Percentiles rank a stretch among this genome's conserved stretches.
These are phyloP conservation scores for Phenganax stokvisi DNA, from an alignment of 92 coral and sea anemone species.

Conservation along the genomic window DNA sequence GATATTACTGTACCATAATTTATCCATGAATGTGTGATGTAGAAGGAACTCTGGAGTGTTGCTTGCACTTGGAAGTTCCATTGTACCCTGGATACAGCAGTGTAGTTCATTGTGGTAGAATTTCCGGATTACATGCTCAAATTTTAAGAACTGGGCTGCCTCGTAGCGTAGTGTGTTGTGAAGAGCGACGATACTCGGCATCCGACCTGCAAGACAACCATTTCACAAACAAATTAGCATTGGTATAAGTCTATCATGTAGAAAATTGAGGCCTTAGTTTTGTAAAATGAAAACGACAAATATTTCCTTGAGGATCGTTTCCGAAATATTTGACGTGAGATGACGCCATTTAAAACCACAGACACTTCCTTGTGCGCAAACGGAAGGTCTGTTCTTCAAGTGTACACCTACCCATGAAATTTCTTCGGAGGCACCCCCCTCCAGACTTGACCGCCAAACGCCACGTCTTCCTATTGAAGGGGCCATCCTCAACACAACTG, in stretches of 20 bases:
- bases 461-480: conserved; percentile 59
- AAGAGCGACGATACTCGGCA: conserved; percentile 31
- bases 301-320: background rate
- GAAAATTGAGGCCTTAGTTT: too few relatives aligned
- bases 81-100: conserved; percentile 34
- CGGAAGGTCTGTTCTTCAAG: background rate
- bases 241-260: too few relatives aligned
- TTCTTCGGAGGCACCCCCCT: conserved; percentile 35
- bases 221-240: background rate
- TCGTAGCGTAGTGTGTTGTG: conserved; percentile 9
- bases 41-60: conserved; percentile 30
- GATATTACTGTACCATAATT: conserved; percentile 9
- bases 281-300: background rate
- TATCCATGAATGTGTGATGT: conserved; percentile 33
- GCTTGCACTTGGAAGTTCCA: conserved; percentile 30
- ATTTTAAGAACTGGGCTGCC: background rate
- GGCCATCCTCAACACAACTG: conserved; percentile 64
- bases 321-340: background rate
- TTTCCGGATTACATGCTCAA: conserved; percentile 5
- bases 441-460: conserved; percentile 42
- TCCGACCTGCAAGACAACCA: conserved; percentile 9
- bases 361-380: background rate
- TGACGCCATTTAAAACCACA: background rate
- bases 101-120: conserved; percentile 37
- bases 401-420: conserved; percentile 20